Conservation (phyloP, 1,140 invertebrate genomes). For the Parasteatoda tepidariorum region DNA sequence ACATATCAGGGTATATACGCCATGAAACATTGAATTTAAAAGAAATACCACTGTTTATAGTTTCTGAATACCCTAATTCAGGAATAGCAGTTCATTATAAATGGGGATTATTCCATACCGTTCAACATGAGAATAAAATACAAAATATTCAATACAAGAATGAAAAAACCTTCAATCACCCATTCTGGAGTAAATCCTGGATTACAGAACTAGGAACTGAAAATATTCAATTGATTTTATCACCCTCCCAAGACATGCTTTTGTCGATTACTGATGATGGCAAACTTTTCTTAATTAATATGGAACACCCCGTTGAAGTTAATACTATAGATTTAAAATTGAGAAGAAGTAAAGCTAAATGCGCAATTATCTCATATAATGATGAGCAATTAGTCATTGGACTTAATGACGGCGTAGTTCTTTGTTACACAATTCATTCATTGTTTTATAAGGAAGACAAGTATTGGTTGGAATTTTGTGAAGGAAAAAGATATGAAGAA, state of each 20-base stretch:
- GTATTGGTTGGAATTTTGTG: background rate
- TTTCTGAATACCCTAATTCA: background rate
- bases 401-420: background rate
- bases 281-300: background rate
- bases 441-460: background rate
- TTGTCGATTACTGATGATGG: background rate
- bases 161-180: background rate
- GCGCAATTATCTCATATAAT: background rate
- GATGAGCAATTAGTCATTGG: background rate
- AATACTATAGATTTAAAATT: background rate
- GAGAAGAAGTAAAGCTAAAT: background rate
- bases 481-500: background rate
- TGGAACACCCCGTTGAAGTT: background rate
- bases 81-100: background rate
- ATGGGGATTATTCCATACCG: background rate
- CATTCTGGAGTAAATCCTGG: background rate
- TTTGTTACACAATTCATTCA: background rate
- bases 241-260: background rate
- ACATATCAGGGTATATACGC: conserved; percentile 9
- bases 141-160: background rate
- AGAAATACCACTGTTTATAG: background rate
- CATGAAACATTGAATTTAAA: background rate
- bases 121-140: background rate
- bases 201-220: background rate
- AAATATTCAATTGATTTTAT: background rate